A percentile compares a stretch with the other conserved stretches of the same genome.
Conservation (phyloP, 2,888 invertebrate species). For the Bugula neritina region DNA sequence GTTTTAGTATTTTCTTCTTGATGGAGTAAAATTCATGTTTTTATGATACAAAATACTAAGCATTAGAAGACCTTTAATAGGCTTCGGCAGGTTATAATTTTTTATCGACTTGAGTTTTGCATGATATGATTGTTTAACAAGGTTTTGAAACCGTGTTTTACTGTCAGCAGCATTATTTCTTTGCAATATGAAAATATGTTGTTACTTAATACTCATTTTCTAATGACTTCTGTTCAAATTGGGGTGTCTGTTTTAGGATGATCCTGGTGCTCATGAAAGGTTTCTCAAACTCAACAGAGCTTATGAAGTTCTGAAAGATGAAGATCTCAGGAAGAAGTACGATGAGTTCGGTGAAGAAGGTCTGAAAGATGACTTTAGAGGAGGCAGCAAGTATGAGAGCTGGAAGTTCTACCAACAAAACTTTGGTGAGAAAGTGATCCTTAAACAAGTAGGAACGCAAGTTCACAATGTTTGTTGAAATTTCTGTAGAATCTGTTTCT, state of each 20-base stretch:
- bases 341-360: conserved; percentile 72
- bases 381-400: conserved; percentile 67
- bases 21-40: too few relatives aligned
- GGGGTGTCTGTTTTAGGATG: conserved; percentile 59
- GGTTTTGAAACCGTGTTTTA: too few relatives aligned
- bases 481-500: not conserved
- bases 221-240: too few relatives aligned
- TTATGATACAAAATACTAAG: too few relatives aligned
- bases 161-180: too few relatives aligned
- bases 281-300: conserved; percentile 75
- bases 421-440: conserved; percentile 60
- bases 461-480: not conserved
- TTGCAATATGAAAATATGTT: too few relatives aligned
- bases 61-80: too few relatives aligned
- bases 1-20: too few relatives aligned
- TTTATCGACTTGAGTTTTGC: too few relatives aligned
- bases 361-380: conserved; percentile 59
- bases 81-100: too few relatives aligned
- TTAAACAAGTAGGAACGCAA: not conserved
- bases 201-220: too few relatives aligned
- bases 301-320: conserved; percentile 80
- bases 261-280: conserved; percentile 66
- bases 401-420: conserved; percentile 73
- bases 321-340: conserved; percentile 70
- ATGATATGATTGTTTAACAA: too few relatives aligned